A percentile compares a stretch with the other conserved stretches of the same genome.
Conservation (phyloP, 2,888 invertebrate species). For the Augiades crinisus region DNA sequence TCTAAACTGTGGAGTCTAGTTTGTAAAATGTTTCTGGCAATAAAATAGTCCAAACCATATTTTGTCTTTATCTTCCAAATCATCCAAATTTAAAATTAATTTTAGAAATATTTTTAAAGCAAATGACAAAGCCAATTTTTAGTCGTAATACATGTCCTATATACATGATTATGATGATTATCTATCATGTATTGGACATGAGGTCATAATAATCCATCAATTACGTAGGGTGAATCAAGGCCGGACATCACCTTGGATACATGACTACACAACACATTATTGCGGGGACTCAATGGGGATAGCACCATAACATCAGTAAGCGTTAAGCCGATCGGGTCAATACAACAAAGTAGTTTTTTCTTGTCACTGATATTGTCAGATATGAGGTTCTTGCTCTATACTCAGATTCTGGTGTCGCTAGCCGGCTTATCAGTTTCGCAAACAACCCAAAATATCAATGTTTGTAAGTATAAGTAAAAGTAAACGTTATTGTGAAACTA, state of each 20-base stretch:
- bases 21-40: slow-evolving; percentile 79
- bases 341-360: not conserved
- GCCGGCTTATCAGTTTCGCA: slow-evolving; percentile 59
- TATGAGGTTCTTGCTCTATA: slow-evolving; percentile 39
- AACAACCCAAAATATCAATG: slow-evolving; percentile 87
- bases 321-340: slow-evolving; percentile 27
- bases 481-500: too few relatives aligned
- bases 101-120: not conserved
- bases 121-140: too few relatives aligned
- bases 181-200: slow-evolving; percentile 5
- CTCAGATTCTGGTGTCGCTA: slow-evolving; percentile 42
- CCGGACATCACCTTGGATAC: slow-evolving; percentile 68
- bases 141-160: too few relatives aligned
- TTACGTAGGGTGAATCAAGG: slow-evolving; percentile 60
- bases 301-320: slow-evolving; percentile 11
- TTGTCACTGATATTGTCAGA: slow-evolving; percentile 10
- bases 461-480: slow-evolving; percentile 88
- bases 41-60: slow-evolving; percentile 75
- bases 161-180: slow-evolving; percentile 10
- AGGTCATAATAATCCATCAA: slow-evolving; percentile 46
- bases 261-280: slow-evolving; percentile 53
- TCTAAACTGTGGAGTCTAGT: slow-evolving; percentile 59
- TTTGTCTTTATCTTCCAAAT: slow-evolving; percentile 38
- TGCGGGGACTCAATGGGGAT: too few relatives aligned
- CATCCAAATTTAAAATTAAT: not conserved